Evolutionary conservation across 2,888 invertebrate species (phyloP), one percentile per base, ranked within the genome.

Genomic region (Magallana nippona): DNA sequence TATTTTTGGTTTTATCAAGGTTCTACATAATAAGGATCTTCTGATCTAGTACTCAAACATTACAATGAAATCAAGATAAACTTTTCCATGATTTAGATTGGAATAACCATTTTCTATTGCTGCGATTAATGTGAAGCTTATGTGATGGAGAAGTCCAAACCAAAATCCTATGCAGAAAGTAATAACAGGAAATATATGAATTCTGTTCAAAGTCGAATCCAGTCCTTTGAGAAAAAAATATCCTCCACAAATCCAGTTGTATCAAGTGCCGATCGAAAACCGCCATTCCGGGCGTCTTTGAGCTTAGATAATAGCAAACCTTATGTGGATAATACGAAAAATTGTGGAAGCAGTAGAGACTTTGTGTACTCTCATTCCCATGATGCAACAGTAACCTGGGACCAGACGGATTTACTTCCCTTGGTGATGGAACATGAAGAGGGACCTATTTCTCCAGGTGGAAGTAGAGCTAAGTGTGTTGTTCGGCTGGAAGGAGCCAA

Each of bases 401-500:
- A 71, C 71, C 71, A 71, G 19, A 27, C 71, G 32, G 71, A 71
- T 11, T 71, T 71, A 71, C 71, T 71, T 13, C 71, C 71, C 13
- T 13, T 71, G 22, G 71, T 71, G 27, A 71, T 71, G 71, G 71
- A 71, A 71, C 71, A 71, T 19, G 71, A 27, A 71, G 71, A 71
- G 71, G 71, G 71, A 11, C 71, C 71, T 22, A 32, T 71, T 71
- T 71, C 71, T 3, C 71, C 71, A 15, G 71, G 71, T 3, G 71
- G 71, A 27, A 71, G 71, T 82, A 85, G 90, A 13, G 85, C 88
- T 81, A 93, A 94, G 84, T 97, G 97, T 95, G 96, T 97, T 87
- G 96, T 97, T 89, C 97, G 97, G 79, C 95, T 97, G 89, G 97
- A 97, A 94, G 97, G 97, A 91, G 97, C 97, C 95, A 97, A 96